Base-by-base conservation (phyloP, 2,113 vertebrate species). In the Oreocharis arfaki region DNA sequence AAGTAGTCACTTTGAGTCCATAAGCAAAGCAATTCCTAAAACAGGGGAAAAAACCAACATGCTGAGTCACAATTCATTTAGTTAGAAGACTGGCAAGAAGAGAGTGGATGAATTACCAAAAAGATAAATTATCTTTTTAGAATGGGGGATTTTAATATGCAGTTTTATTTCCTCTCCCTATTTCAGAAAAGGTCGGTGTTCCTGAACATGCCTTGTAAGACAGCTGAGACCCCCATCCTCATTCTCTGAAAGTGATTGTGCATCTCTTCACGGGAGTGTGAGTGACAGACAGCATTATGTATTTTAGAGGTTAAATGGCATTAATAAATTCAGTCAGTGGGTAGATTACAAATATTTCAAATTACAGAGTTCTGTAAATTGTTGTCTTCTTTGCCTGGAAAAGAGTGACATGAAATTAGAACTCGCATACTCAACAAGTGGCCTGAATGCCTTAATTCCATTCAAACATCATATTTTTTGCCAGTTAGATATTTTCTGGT, bases 31-130 rank as follows among this genome's bases (percentile, higher is more conserved):
- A 30, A 67, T 13, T 70, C 7, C 18, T 75, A 24, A 52, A 89
- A 50, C 4, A 80, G 15, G 17, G 17, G 4, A 1, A 24, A 52
- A 74, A 5, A 4, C 0, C 14, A 53, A 12, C 3, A 2, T 52
- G 6, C 61, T 74, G 27, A 70, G 68, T 78, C 4, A 4, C 14
- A 46, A 42, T 28, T 55, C 10, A 7, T 47, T 78, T n/a, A 37
- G 7, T 14, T 11, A 28, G 33, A 61, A 74, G 27, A 47, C 33
- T 76, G 44, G 3, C 19, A 65, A 79, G 28, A 49, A 80, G 74
- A 84, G 13, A 37, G 16, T 42, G 16, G 35, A 39, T 13, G 3
- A 75, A 71, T 69, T 53, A 57, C 26, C 33, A 33, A 50, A 65
- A 78, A 68, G 3, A 6, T 32, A 78, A 89, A 78, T 10, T 8